Evolutionary conservation across 2,113 vertebrate species (phyloP), one percentile per base, ranked within the genome.

Genomic region (Corythornis vintsioides): DNA sequence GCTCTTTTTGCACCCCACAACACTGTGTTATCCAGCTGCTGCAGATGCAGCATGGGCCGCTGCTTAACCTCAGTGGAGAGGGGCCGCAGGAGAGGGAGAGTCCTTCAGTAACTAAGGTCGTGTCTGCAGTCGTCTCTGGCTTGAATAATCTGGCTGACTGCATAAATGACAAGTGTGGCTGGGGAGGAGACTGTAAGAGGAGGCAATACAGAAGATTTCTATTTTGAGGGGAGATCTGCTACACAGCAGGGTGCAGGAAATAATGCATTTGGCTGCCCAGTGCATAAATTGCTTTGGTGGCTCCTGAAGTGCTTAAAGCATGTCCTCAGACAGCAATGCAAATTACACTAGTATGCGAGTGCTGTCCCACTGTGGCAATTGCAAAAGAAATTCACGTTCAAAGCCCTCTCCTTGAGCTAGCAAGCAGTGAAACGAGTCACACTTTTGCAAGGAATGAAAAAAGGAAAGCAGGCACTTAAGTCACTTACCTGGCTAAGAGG

Each of bases 211-310:
- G 15, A 47, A 66, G 50, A 52, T 47, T 89, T 65, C 38, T 79
- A 67, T 29, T 67, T 42, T 4, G 20, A 1, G 0, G 65, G 50
- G 64, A 77, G 84, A 83, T 11, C 8, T 64, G 78, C 50, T 25
- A 18, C 83, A 63, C 92, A 90, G 93, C 86, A 73, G 84, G 91
- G 52, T 13, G 40, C 59, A 72, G 71, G 16, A 55, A 79, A 47
- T 50, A 85, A 81, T 11, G 63, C 26, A 42, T 91, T 86, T 63
- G 71, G 64, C 83, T 93, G 75, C 89, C 92, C 91, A n/a, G 60
- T 15, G 78, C 56, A 80, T 28, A 93, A 94, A 94, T 89, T 93
- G 92, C 92, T 94, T 95, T 95, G 78, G 91, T 74, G 84, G 84
- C 72, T 93, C 89, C 94, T 83, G 40, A 89, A 89, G 89, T 56